A percentile compares a stretch with the other conserved stretches of the same genome.
Conservation (phyloP, 2,888 invertebrate genomes). For the Piscicola geometra region DNA sequence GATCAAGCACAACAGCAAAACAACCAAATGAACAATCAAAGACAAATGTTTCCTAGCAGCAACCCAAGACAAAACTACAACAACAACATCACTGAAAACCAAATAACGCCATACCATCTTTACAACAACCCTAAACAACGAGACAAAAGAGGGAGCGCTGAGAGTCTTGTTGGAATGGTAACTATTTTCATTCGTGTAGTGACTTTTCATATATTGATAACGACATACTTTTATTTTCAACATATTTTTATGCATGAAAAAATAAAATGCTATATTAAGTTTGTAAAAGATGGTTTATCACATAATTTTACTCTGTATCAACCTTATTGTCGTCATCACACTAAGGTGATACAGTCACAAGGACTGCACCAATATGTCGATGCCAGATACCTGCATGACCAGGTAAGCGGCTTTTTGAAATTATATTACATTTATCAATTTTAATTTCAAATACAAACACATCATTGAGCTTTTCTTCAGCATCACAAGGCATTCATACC, state of each 20-base stretch:
- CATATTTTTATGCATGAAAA: no score
- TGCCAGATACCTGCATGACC: constrained; percentile 32
- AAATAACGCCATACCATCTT: background rate
- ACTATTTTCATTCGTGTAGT: no score
- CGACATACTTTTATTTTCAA: no score
- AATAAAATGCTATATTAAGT: no score
- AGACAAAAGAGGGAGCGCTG: constrained; percentile 29
- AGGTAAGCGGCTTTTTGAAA: constrained; percentile 6
- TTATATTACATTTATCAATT: no score
- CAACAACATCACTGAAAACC: background rate
- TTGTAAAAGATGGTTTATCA: no score
- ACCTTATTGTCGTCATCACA: background rate
- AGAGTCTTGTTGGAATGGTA: constrained; percentile 36
- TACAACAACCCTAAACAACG: background rate
- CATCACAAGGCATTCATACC: no score
- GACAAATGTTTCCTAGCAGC: background rate
- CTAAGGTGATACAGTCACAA: constrained; percentile 34
- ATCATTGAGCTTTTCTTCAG: background rate
- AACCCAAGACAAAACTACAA: background rate
- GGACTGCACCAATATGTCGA: constrained; percentile 36
- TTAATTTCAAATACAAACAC: background rate
- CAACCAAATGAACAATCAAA: background rate
- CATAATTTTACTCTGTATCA: no score
- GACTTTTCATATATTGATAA: no score
- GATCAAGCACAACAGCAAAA: constrained; percentile 1